A percentile compares a stretch with the other conserved stretches of the same genome.
Evolutionary conservation across 2,888 invertebrate species (phyloP).

Genomic region (Willowsia nigromaculata): DNA sequence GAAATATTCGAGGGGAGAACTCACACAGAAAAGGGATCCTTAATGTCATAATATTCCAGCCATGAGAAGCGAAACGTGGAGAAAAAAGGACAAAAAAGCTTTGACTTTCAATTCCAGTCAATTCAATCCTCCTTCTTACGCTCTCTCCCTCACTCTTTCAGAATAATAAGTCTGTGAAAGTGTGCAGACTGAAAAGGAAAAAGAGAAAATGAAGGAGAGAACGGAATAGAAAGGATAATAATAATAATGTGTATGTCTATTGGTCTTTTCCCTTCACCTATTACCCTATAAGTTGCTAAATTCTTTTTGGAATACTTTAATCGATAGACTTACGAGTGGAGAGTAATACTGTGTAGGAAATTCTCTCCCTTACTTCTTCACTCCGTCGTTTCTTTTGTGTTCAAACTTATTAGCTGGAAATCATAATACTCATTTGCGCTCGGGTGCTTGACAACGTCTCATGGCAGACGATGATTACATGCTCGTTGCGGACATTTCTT

Average conservation of each 20-base stretch:
- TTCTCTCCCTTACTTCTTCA: neutral
- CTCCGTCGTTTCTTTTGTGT: neutral
- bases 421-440: no score
- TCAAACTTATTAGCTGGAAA: no score
- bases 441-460: no score
- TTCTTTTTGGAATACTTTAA: constrained; percentile 40
- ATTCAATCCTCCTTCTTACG: constrained; percentile 7
- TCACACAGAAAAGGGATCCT: neutral
- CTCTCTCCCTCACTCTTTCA: neutral
- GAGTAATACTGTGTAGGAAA: neutral
- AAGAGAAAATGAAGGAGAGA: neutral
- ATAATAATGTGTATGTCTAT: neutral
- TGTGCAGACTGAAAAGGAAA: neutral
- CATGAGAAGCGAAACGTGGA: neutral
- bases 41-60: constrained; percentile 6
- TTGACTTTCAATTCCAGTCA: constrained; percentile 22
- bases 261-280: constrained; percentile 3
- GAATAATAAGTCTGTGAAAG: constrained; percentile 9
- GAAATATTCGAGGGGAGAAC: neutral
- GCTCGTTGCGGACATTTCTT: no score
- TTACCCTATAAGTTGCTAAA: neutral
- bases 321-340: constrained; percentile 35
- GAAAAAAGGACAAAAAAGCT: neutral
- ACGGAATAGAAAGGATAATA: constrained; percentile 1
- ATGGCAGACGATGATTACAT: no score